These are phyloP conservation scores for Argentina silus DNA, from an alignment of 2,797 vertebrate genomes.

Conservation along the genomic window DNA sequence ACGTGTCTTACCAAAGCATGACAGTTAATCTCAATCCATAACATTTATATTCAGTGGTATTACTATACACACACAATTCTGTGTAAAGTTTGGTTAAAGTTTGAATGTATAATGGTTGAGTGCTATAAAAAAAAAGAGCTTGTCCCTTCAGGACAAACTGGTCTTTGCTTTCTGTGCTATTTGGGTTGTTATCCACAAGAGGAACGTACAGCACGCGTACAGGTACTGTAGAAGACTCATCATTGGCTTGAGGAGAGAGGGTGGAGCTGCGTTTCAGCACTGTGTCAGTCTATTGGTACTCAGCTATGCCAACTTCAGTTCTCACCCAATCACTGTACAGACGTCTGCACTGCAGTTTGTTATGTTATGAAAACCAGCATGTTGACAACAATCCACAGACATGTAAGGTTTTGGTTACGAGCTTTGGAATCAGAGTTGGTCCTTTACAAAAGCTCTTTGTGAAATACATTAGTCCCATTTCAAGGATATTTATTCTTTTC, in stretches of 20 bases:
- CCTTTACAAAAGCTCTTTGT: slow-evolving; percentile 86
- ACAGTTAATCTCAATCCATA: slow-evolving; percentile 75
- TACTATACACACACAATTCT: slow-evolving; percentile 81
- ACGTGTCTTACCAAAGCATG: slow-evolving; percentile 78
- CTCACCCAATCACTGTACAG: slow-evolving; percentile 70
- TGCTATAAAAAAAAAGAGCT: slow-evolving; percentile 78
- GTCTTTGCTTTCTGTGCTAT: slow-evolving; percentile 94
- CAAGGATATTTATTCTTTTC: slow-evolving; percentile 81
- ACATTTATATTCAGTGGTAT: slow-evolving; percentile 80
- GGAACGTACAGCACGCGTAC: slow-evolving; percentile 71
- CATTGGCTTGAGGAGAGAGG: slow-evolving; percentile 70
- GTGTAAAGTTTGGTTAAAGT: slow-evolving; percentile 81
- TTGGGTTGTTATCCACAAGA: slow-evolving; percentile 78
- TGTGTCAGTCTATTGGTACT: slow-evolving; percentile 67
- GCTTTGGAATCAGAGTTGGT: slow-evolving; percentile 99
- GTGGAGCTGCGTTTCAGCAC: slow-evolving; percentile 65
- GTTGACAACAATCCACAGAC: slow-evolving; percentile 94
- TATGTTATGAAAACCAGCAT: slow-evolving; percentile 88
- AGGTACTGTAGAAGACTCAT: slow-evolving; percentile 78
- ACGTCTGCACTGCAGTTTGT: slow-evolving; percentile 76
- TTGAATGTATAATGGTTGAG: slow-evolving; percentile 79
- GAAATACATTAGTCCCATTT: slow-evolving; percentile 91
- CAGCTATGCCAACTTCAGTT: slow-evolving; percentile 61
- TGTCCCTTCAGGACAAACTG: slow-evolving; percentile 80
- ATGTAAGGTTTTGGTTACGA: slow-evolving; percentile 99